Conservation (phyloP, 2,113 vertebrate species). For the Oryzias celebensis region DNA sequence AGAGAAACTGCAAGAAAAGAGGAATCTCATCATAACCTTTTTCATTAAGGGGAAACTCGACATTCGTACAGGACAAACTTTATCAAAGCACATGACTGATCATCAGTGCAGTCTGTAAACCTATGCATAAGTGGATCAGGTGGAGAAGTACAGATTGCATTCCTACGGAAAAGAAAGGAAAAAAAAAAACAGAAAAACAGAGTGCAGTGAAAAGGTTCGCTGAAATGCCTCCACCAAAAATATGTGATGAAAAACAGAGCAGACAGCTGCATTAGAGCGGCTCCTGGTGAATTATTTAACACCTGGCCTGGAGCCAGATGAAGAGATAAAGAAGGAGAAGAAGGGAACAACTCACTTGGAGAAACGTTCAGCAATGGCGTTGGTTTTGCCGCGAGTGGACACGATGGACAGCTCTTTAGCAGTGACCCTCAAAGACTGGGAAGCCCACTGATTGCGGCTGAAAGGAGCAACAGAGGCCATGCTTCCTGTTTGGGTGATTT, state of each 20-base stretch:
- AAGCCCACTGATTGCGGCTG: slow-evolving; percentile 85
- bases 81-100: not conserved
- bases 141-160: not conserved
- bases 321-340: not conserved
- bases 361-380: slow-evolving; percentile 86
- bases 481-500: slow-evolving; percentile 13
- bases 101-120: not conserved
- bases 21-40: not conserved
- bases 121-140: not conserved
- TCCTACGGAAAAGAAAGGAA: slow-evolving; percentile 1
- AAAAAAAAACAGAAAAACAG: slow-evolving; percentile 18
- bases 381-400: slow-evolving; percentile 82
- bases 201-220: not conserved
- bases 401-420: slow-evolving; percentile 92
- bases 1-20: slow-evolving; percentile 6
- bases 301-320: not conserved
- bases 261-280: slow-evolving; percentile 11
- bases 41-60: slow-evolving; percentile 13
- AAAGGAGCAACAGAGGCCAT: slow-evolving; percentile 87
- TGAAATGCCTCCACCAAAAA: too few relatives aligned
- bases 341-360: slow-evolving; percentile 81
- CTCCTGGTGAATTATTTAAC: slow-evolving; percentile 49
- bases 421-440: slow-evolving; percentile 88
- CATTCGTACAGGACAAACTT: not conserved
- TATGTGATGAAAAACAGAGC: too few relatives aligned